A percentile compares a stretch with the other conserved stretches of the same genome.
These are phyloP conservation scores for Argyresthia goedartella DNA, from an alignment of 2,888 invertebrate species.

Conservation along the genomic window DNA sequence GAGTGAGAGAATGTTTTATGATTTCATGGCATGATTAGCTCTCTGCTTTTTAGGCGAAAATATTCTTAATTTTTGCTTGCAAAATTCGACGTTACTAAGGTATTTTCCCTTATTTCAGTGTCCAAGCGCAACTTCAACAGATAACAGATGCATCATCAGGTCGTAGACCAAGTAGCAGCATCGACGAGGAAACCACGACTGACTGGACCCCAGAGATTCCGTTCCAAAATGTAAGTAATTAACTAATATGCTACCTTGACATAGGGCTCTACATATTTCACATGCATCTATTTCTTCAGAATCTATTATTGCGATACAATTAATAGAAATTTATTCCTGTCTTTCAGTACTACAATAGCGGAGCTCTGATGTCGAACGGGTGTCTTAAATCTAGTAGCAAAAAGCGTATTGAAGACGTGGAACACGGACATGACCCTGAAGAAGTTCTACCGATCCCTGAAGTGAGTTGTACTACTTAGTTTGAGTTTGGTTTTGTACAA, in stretches of 20 bases:
- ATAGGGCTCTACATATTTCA: not conserved
- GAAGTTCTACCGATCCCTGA: conserved; percentile 43
- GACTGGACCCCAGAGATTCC: conserved; percentile 95
- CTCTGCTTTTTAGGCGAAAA: too few species aligned
- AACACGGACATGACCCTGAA: conserved; percentile 30
- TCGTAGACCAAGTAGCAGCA: conserved; percentile 57
- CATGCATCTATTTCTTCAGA: not conserved
- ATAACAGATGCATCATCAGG: conserved; percentile 25
- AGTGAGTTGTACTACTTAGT: conserved; percentile 14
- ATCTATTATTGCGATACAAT: not conserved
- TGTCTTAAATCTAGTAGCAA: not conserved
- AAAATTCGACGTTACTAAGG: too few species aligned
- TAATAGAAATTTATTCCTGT: not conserved
- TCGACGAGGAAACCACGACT: conserved; percentile 83
- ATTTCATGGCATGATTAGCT: too few species aligned
- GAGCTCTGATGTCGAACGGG: conserved; percentile 31
- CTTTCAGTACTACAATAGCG: conserved; percentile 54
- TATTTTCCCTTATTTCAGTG: not conserved
- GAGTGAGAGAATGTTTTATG: too few species aligned
- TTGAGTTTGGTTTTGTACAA: not conserved
- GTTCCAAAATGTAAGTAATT: conserved; percentile 83
- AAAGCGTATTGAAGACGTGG: conserved; percentile 19
- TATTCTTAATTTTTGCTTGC: too few species aligned
- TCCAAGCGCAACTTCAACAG: conserved; percentile 19
- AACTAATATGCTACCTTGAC: not conserved